phyloP scores from a whole-genome alignment of 2,888 invertebrate species.

The Linnaemya vulpina region DNA sequence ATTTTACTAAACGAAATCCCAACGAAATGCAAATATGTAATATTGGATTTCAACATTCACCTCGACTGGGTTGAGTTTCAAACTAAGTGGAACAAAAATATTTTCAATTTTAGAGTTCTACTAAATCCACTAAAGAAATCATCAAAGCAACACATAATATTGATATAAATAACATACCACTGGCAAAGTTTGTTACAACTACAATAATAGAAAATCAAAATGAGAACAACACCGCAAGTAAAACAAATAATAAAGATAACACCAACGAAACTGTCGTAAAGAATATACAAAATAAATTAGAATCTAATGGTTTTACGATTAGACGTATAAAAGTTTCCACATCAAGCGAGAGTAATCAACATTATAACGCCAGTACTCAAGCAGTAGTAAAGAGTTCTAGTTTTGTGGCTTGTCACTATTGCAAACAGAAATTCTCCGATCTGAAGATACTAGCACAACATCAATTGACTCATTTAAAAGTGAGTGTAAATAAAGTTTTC shows the following conservation, averaged over 20 bases:
- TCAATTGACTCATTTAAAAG: constrained; percentile 76
- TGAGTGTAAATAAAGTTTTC: constrained; percentile 74
- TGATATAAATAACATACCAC: constrained; percentile 56
- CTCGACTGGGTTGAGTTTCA: too few species aligned
- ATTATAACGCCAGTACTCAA: not conserved
- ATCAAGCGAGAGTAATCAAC: constrained; percentile 15
- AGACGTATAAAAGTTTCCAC: constrained; percentile 63
- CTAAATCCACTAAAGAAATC: constrained; percentile 60
- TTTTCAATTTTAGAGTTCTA: constrained; percentile 57
- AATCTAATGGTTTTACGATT: constrained; percentile 76
- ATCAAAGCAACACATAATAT: constrained; percentile 68
- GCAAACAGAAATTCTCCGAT: constrained; percentile 72
- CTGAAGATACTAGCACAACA: constrained; percentile 76
- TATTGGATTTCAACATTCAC: too few species aligned
- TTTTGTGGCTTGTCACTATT: constrained; percentile 72
- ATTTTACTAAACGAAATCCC: too few species aligned
- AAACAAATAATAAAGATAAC: constrained; percentile 26
- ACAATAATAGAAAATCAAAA: constrained; percentile 6
- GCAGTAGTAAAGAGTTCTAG: not conserved
- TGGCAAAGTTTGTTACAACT: constrained; percentile 37
- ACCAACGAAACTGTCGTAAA: constrained; percentile 66
- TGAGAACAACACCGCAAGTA: not conserved
- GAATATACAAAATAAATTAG: constrained; percentile 75
- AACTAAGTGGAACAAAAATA: too few species aligned
- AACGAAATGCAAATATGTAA: too few species aligned